phyloP scores from a whole-genome alignment of 2,888 invertebrate genomes.

The Adelognathus sp. region DNA sequence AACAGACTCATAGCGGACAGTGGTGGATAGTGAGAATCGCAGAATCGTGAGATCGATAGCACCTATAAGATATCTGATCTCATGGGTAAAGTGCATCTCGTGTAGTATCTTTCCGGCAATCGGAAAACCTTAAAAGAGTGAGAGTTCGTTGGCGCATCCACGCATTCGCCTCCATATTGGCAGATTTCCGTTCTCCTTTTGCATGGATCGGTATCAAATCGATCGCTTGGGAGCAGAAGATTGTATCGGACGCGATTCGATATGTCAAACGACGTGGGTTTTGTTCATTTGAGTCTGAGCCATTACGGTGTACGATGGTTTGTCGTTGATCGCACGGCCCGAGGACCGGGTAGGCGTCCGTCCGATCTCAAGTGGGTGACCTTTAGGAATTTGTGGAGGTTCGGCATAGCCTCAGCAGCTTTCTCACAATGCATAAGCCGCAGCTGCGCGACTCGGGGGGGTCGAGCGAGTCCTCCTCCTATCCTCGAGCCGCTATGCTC shows the following conservation, averaged over 20 bases:
- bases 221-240: too few species aligned
- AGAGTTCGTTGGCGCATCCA: neutral
- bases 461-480: constrained; percentile 22
- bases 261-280: too few species aligned
- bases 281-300: too few species aligned
- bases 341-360: constrained; percentile 54
- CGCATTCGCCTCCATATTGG: constrained; percentile 2
- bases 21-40: neutral
- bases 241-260: too few species aligned
- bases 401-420: constrained; percentile 63
- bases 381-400: constrained; percentile 75
- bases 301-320: constrained; percentile 30
- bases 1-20: too few species aligned
- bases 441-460: constrained; percentile 57
- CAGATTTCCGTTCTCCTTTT: constrained; percentile 34
- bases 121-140: neutral
- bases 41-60: constrained; percentile 30
- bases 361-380: constrained; percentile 67
- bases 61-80: neutral
- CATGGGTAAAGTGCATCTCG: too few species aligned
- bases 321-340: constrained; percentile 25
- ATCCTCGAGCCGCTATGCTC: constrained; percentile 14
- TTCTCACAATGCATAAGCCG: constrained; percentile 62
- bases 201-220: constrained; percentile 45
- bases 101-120: neutral